A percentile compares a stretch with the other conserved stretches of the same genome.
phyloP scores from a whole-genome alignment of 2,797 vertebrate species.

The Arrhamphus sclerolepis region DNA sequence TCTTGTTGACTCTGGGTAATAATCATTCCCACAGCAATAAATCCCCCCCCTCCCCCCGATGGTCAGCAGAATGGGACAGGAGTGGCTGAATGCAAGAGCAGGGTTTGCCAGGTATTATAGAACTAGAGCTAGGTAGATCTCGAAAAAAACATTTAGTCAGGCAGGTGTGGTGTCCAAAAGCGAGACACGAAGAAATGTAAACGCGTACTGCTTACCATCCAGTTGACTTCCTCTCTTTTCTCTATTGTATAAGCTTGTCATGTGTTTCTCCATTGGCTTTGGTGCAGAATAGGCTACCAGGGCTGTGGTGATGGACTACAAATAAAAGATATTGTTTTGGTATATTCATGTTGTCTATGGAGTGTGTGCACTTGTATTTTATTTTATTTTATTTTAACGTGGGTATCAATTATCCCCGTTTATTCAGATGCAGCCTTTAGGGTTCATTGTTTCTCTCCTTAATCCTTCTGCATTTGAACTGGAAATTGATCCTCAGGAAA shows the following conservation, averaged over 20 bases:
- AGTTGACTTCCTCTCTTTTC: slow-evolving; percentile 82
- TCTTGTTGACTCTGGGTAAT: slow-evolving; percentile 81
- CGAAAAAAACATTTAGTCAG: slow-evolving; percentile 57
- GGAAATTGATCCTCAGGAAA: neutral
- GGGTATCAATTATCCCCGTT: no score
- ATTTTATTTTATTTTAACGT: slow-evolving; percentile 30
- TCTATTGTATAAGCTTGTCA: slow-evolving; percentile 95
- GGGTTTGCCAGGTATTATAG: slow-evolving; percentile 74
- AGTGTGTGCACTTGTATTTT: slow-evolving; percentile 52
- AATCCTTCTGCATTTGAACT: no score
- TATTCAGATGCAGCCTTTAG: no score
- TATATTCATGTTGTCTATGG: slow-evolving; percentile 79
- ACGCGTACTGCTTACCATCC: slow-evolving; percentile 78
- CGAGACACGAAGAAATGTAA: slow-evolving; percentile 71
- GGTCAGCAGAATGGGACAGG: slow-evolving; percentile 74
- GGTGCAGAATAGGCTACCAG: slow-evolving; percentile 99
- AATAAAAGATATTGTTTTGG: slow-evolving; percentile 99
- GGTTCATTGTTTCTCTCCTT: no score
- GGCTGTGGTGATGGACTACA: slow-evolving; percentile 98
- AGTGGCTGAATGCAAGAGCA: slow-evolving; percentile 62
- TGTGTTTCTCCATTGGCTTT: slow-evolving; percentile 99
- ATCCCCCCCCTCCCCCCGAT: slow-evolving; percentile 51
- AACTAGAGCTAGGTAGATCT: slow-evolving; percentile 74
- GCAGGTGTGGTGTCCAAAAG: slow-evolving; percentile 64
- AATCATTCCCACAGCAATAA: slow-evolving; percentile 83